Conservation (phyloP, 2,888 invertebrate species). For the Endomychus coccineus region DNA sequence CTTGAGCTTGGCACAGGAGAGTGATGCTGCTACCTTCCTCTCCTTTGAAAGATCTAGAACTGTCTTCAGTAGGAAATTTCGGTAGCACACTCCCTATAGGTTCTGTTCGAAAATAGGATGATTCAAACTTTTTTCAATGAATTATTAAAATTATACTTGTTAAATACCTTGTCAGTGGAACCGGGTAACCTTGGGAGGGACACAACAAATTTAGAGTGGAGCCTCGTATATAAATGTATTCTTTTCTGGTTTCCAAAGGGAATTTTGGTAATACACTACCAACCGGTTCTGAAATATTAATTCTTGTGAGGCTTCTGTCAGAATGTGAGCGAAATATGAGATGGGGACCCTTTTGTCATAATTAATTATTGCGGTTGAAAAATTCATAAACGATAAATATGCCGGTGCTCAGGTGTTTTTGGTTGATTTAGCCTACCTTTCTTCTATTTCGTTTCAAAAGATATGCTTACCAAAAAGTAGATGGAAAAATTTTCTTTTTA, state of each 20-base stretch:
- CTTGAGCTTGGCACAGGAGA: slow-evolving; percentile 51
- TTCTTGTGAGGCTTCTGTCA: too few species aligned
- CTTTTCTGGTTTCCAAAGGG: slow-evolving; percentile 59
- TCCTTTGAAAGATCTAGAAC: slow-evolving; percentile 33
- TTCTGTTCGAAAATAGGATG: slow-evolving; percentile 31
- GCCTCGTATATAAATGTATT: slow-evolving; percentile 47
- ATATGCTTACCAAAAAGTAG: too few species aligned
- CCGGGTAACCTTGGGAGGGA: slow-evolving; percentile 60
- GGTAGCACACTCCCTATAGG: slow-evolving; percentile 51
- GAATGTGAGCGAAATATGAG: too few species aligned
- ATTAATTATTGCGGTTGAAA: too few species aligned
- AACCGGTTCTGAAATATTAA: slow-evolving; percentile 45
- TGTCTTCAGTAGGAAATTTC: slow-evolving; percentile 54
- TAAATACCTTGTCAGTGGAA: slow-evolving; percentile 51
- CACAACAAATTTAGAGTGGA: slow-evolving; percentile 52
- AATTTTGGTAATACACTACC: slow-evolving; percentile 59
- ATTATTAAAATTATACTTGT: too few species aligned
- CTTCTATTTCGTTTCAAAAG: too few species aligned
- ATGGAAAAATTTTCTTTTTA: too few species aligned
- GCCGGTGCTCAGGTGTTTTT: too few species aligned
- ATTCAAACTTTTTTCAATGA: not conserved
- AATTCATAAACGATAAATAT: too few species aligned
- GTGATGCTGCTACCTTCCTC: slow-evolving; percentile 34
- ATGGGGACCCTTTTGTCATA: too few species aligned
- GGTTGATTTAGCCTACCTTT: too few species aligned